Evolutionary conservation across 2,113 vertebrate genomes (phyloP), one percentile per base, ranked within the genome.

Genomic region (Chrysochloris asiatica): DNA sequence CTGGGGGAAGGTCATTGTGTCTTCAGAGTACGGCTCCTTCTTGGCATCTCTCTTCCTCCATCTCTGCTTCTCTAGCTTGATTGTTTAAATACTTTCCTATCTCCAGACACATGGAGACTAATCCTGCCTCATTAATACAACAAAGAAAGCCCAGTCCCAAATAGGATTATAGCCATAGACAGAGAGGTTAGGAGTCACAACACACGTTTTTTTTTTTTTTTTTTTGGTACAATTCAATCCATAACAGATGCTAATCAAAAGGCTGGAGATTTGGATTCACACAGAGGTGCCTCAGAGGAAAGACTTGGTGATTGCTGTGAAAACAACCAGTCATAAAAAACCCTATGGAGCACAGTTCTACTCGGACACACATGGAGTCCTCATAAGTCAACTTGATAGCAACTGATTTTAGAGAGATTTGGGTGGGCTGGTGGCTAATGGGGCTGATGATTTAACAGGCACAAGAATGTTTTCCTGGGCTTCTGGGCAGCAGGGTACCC

Each of bases 401-500:
- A 67, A n/a, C 6, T 67, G n/a, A 67, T 36, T 36, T 16, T 36
- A 67, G 63, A 67, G 28, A 16, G 4, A 43, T 45, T 0, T 43
- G 81, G 38, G 9, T 75, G 1, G 24, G 52, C 22, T 22, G 12
- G 5, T 1, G 14, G 67, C 50, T 19, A 0, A 2, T 0, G 24
- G 26, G 26, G 21, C 67, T 77, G 6, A 14, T 6, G 59, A 33
- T 36, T 33, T 2, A 48, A 38, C 6, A 48, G 36, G 24, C 10
- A 17, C 21, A 2, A 3, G 22, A 7, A 11, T 41, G 3, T 10
- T 48, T 48, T n/a, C 52, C 59, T 52, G 24, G 78, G 14, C 12
- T 8, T 38, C 13, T 0, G 38, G 38, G 54, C 11, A 36, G 38
- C 0, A 21, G 38, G 43, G 24, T 1, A 4, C 12, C 7, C 28